Evolutionary conservation across 2,888 invertebrate species (phyloP).

Genomic region (Sarcophaga subvicina): DNA sequence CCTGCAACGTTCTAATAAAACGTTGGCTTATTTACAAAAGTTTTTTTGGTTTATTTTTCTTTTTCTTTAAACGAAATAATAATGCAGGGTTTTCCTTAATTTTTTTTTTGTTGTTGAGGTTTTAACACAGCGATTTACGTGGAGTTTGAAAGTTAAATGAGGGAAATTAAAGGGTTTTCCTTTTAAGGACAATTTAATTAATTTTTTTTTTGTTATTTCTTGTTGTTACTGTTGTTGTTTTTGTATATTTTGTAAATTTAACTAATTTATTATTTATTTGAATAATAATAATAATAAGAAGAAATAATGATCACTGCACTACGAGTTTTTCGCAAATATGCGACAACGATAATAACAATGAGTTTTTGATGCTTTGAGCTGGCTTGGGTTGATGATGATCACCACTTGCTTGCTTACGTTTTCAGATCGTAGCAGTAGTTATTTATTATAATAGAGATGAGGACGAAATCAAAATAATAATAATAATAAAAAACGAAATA

Average conservation of each 20-base stretch:
- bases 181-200: background rate
- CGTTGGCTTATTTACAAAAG: background rate
- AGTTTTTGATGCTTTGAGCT: background rate
- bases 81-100: slow-evolving; percentile 21
- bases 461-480: slow-evolving; percentile 41
- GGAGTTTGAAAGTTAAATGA: background rate
- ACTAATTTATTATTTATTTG: background rate
- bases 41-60: background rate
- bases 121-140: slow-evolving; percentile 12
- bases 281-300: background rate
- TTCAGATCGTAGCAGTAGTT: slow-evolving; percentile 11
- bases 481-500: background rate
- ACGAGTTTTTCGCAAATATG: slow-evolving; percentile 1
- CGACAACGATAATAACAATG: background rate
- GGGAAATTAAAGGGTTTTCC: too few relatives aligned
- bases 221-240: background rate
- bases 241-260: slow-evolving; percentile 11
- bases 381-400: slow-evolving; percentile 50
- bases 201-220: background rate
- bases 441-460: background rate
- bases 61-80: slow-evolving; percentile 17
- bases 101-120: slow-evolving; percentile 12
- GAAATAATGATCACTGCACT: background rate
- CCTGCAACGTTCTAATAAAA: background rate
- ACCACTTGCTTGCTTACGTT: slow-evolving; percentile 33